Evolutionary conservation across 2,113 vertebrate species (phyloP).

Genomic region (Lathamus discolor): DNA sequence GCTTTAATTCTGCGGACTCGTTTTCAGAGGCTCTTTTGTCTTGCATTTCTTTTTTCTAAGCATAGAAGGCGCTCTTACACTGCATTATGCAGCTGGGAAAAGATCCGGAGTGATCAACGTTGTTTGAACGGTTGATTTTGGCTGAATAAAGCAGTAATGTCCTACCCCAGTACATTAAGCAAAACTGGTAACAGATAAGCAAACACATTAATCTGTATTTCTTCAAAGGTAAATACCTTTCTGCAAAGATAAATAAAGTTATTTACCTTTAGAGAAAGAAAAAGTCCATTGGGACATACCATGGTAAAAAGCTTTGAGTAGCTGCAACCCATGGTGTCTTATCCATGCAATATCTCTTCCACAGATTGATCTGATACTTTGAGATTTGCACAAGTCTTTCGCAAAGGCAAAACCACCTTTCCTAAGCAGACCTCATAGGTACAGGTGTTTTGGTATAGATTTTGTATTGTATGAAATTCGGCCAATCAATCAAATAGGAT

Average conservation of each 20-base stretch:
- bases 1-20: neutral
- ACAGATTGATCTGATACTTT: neutral
- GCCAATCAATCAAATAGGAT: neutral
- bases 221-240: conserved; percentile 27
- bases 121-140: neutral
- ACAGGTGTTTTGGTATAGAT: neutral
- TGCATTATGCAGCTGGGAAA: neutral
- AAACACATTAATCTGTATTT: conserved; percentile 32
- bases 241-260: conserved; percentile 3
- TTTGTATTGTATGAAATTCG: neutral
- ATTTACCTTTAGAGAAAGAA: conserved; percentile 35
- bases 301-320: neutral
- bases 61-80: conserved; percentile 33
- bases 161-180: neutral
- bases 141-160: neutral
- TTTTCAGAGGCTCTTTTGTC: neutral
- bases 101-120: neutral
- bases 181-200: conserved; percentile 18
- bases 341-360: neutral
- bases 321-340: neutral
- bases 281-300: neutral
- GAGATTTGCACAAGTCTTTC: neutral
- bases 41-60: neutral
- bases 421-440: neutral
- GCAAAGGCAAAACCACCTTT: neutral